phyloP scores from a whole-genome alignment of 2,113 vertebrate species.

The Oncorhynchus nerka region DNA sequence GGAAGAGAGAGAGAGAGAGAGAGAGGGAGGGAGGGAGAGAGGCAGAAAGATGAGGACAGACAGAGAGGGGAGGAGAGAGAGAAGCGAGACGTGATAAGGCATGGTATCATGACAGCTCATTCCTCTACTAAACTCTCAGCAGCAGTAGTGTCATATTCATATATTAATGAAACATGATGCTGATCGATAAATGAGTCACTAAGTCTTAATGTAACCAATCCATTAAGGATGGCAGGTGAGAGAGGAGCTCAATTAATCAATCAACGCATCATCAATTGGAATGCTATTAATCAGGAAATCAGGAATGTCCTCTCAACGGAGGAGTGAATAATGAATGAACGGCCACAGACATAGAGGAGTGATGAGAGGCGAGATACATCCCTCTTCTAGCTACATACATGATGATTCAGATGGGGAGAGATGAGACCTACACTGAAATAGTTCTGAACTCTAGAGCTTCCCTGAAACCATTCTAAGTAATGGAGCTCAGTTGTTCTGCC shows the following conservation, averaged over 20 bases:
- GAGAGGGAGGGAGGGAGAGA: too few relatives aligned
- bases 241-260: slow-evolving; percentile 38
- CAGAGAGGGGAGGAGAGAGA: too few relatives aligned
- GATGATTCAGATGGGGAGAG: slow-evolving; percentile 13
- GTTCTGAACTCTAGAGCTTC: too few relatives aligned
- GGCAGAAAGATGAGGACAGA: too few relatives aligned
- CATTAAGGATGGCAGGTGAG: slow-evolving; percentile 52
- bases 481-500: too few relatives aligned
- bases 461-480: too few relatives aligned
- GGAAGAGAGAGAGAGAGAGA: too few relatives aligned
- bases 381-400: slow-evolving; percentile 30
- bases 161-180: slow-evolving; percentile 40
- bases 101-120: too few relatives aligned
- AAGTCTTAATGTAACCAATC: slow-evolving; percentile 31
- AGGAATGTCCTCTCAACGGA: slow-evolving; percentile 40
- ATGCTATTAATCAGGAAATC: slow-evolving; percentile 44
- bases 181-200: slow-evolving; percentile 39
- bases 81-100: too few relatives aligned
- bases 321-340: slow-evolving; percentile 56
- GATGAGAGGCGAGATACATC: slow-evolving; percentile 12
- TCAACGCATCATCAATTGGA: slow-evolving; percentile 29
- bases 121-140: neutral
- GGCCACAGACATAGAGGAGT: too few relatives aligned
- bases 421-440: slow-evolving; percentile 12
- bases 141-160: slow-evolving; percentile 17